These are phyloP conservation scores for Laupala kohalensis DNA, from an alignment of 1,140 invertebrate genomes.

Conservation along the genomic window DNA sequence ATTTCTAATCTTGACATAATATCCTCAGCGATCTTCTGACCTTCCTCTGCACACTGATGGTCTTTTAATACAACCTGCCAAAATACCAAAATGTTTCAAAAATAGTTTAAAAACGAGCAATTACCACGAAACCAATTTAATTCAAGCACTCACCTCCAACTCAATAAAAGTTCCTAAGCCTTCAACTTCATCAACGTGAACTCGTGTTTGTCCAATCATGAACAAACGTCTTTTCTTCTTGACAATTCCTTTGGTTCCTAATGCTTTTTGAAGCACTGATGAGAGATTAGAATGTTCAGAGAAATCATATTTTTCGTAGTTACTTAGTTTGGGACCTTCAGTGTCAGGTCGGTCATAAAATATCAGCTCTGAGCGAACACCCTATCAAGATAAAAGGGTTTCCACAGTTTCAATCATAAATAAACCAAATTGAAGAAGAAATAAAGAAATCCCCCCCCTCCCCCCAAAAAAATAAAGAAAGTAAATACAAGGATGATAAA, in stretches of 20 bases:
- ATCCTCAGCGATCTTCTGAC: too few species aligned
- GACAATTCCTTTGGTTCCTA: conserved; percentile 51
- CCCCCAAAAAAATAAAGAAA: not conserved
- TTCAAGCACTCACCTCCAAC: conserved; percentile 54
- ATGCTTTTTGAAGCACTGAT: conserved; percentile 35
- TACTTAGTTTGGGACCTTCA: conserved; percentile 53
- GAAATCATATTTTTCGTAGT: conserved; percentile 45
- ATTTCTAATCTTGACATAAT: too few species aligned
- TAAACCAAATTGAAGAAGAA: not conserved
- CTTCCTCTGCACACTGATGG: too few species aligned
- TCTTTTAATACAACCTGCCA: too few species aligned
- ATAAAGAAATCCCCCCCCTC: not conserved
- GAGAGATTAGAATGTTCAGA: conserved; percentile 27
- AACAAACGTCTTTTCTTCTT: conserved; percentile 62
- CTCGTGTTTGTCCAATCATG: conserved; percentile 67
- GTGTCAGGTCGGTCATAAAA: conserved; percentile 60
- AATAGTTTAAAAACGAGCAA: too few species aligned
- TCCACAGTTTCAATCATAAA: not conserved
- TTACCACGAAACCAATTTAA: too few species aligned
- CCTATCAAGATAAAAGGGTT: conserved; percentile 21
- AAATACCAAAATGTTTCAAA: too few species aligned
- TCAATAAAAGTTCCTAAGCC: conserved; percentile 77
- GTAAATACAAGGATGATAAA: not conserved
- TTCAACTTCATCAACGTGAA: conserved; percentile 77
- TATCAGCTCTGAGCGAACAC: conserved; percentile 49